Evolutionary conservation across 1,140 invertebrate species (phyloP).

Genomic region (Galleria mellonella): DNA sequence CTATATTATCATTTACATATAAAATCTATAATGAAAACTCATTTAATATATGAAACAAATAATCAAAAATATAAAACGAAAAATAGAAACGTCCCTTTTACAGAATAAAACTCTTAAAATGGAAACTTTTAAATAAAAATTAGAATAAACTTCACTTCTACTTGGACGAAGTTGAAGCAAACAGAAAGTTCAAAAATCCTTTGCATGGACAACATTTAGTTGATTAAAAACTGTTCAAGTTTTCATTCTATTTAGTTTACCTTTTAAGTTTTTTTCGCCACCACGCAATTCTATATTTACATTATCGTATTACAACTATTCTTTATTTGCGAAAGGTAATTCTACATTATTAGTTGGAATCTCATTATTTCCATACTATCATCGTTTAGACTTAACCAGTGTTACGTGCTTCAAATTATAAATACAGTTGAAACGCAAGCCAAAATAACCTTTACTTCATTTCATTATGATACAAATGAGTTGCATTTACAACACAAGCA

Average conservation of each 20-base stretch:
- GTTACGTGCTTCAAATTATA: constrained; percentile 1
- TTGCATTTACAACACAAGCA: constrained; percentile 7
- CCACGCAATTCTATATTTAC: too few relatives aligned
- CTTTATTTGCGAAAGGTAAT: too few relatives aligned
- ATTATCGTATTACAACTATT: too few relatives aligned
- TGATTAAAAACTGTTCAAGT: constrained; percentile 15
- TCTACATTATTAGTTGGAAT: constrained; percentile 2
- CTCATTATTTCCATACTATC: constrained; percentile 11
- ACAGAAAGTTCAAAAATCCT: constrained; percentile 14
- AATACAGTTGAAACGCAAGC: neutral
- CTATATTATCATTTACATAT: too few relatives aligned
- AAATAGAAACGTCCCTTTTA: too few relatives aligned
- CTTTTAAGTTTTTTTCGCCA: constrained; percentile 4
- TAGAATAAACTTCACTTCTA: constrained; percentile 6
- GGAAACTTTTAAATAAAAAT: constrained; percentile 2
- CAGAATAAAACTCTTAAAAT: neutral
- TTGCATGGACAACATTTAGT: constrained; percentile 13
- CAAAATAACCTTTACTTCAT: constrained; percentile 3
- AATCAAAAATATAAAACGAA: too few relatives aligned
- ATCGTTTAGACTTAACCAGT: constrained; percentile 10
- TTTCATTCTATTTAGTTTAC: constrained; percentile 13
- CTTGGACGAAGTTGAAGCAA: constrained; percentile 6
- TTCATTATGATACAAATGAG: neutral
- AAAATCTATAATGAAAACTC: too few relatives aligned
- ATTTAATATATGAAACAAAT: too few relatives aligned